Evolutionary conservation across 2,113 vertebrate genomes (phyloP).

Genomic region (Hemiscyllium ocellatum): DNA sequence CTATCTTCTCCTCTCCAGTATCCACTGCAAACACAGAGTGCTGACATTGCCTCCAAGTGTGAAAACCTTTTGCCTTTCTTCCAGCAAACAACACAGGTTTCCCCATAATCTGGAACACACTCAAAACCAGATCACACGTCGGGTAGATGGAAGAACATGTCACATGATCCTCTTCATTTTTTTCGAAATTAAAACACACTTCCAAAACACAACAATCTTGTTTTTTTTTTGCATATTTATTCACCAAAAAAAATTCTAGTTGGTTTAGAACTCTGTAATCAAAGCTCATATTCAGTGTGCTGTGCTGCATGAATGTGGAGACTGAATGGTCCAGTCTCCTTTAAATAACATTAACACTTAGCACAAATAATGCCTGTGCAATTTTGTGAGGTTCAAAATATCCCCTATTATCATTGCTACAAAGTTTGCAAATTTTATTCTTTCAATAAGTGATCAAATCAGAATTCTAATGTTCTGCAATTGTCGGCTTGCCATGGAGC

Average conservation of each 20-base stretch:
- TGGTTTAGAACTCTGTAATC: background rate
- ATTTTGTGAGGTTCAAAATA: background rate
- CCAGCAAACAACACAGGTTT: background rate
- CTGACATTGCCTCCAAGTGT: background rate
- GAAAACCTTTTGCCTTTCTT: background rate
- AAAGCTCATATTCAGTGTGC: background rate
- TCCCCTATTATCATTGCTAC: background rate
- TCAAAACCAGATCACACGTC: too few species aligned
- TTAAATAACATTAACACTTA: background rate
- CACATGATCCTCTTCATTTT: background rate
- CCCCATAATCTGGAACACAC: background rate
- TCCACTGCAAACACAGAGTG: background rate
- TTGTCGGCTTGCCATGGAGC: background rate
- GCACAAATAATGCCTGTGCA: background rate
- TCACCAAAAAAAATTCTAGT: background rate
- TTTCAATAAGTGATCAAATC: background rate
- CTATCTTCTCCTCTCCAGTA: background rate
- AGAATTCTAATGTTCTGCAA: background rate
- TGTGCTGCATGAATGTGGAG: background rate
- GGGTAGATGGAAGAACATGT: background rate
- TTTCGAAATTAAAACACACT: background rate
- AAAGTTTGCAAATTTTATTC: background rate
- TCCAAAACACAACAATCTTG: background rate
- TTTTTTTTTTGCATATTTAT: background rate
- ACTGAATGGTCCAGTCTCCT: background rate